A percentile compares a stretch with the other conserved stretches of the same genome.
These are phyloP conservation scores for Leucania comma DNA, from an alignment of 2,888 invertebrate genomes.

Conservation along the genomic window DNA sequence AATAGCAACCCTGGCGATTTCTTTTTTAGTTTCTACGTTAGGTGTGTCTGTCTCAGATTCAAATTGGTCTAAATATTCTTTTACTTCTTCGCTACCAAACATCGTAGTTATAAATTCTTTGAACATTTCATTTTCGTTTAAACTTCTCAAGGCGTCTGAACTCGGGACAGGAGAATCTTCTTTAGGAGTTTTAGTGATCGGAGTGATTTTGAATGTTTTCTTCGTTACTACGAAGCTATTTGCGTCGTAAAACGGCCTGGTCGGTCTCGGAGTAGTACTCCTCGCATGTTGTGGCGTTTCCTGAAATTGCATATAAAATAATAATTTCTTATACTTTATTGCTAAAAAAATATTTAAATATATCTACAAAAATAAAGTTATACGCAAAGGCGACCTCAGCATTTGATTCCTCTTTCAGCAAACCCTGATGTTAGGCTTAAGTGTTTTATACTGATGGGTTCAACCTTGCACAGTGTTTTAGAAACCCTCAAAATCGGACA, in stretches of 20 bases:
- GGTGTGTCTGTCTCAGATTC: slow-evolving; percentile 12
- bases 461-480: no score
- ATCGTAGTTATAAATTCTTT: slow-evolving; percentile 74
- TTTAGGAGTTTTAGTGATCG: background rate
- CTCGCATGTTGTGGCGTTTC: slow-evolving; percentile 60
- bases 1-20: background rate
- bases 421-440: no score
- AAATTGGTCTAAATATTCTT: slow-evolving; percentile 55
- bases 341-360: no score
- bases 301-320: slow-evolving; percentile 63
- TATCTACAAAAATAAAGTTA: no score
- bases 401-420: no score
- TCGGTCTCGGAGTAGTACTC: slow-evolving; percentile 64
- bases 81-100: slow-evolving; percentile 73
- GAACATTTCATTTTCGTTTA: slow-evolving; percentile 69
- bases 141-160: slow-evolving; percentile 61
- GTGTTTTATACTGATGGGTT: no score
- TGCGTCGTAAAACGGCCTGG: fast-evolving
- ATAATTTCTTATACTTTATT: background rate
- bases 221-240: background rate
- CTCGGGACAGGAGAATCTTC: background rate
- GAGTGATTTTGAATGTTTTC: fast-evolving
- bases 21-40: slow-evolving; percentile 1
- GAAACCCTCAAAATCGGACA: no score
- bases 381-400: no score